These are phyloP conservation scores for Pocillopora meandrina DNA, from an alignment of 92 coral and sea anemone genomes.

Conservation along the genomic window DNA sequence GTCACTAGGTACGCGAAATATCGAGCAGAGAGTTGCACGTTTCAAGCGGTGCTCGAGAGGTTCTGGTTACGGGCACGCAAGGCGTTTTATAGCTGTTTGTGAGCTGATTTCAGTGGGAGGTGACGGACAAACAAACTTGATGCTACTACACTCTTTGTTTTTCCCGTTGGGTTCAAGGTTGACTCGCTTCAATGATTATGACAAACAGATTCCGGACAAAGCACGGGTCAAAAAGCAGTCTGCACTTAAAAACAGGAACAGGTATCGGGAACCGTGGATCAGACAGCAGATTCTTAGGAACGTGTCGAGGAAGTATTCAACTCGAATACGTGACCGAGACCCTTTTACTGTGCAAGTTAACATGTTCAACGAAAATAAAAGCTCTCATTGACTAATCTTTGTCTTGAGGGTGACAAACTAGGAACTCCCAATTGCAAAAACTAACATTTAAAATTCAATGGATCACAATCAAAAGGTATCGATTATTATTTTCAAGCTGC, in stretches of 20 bases:
- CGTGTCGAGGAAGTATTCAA: neutral
- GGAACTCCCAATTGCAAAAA: neutral
- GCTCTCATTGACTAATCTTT: neutral
- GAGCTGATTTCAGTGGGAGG: conserved; percentile 49
- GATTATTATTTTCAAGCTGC: neutral
- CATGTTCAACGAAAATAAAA: neutral
- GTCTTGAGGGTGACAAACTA: neutral
- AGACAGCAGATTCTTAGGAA: conserved; percentile 2
- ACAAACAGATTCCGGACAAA: conserved; percentile 43
- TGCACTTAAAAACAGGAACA: conserved; percentile 25
- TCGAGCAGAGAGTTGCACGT: conserved; percentile 29
- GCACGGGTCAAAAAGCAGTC: conserved; percentile 45
- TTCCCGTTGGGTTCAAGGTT: conserved; percentile 54
- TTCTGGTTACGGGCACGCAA: conserved; percentile 41
- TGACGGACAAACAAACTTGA: conserved; percentile 47
- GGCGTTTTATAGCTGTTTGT: conserved; percentile 20
- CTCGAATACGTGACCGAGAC: neutral
- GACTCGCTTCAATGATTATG: conserved; percentile 51
- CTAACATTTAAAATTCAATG: neutral
- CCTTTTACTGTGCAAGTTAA: conserved; percentile 6
- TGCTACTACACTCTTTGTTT: conserved; percentile 39
- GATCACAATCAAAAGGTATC: neutral
- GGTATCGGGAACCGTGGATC: conserved; percentile 22
- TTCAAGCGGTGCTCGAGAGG: conserved; percentile 33
- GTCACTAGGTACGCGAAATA: conserved; percentile 1